Conservation (phyloP, 2,797 vertebrate species). For the Leuciscus waleckii region DNA sequence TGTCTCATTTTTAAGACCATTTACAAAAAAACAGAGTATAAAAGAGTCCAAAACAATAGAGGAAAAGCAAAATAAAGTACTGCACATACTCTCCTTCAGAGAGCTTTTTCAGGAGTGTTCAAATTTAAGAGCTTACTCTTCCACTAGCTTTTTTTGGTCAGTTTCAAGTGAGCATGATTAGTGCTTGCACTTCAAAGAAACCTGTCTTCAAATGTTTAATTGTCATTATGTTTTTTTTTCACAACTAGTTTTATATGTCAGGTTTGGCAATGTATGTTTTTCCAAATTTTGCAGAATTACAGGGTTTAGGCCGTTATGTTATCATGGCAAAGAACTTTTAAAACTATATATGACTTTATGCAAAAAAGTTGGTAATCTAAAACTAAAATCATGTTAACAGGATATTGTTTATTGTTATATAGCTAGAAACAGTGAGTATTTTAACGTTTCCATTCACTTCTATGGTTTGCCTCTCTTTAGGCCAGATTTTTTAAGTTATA, state of each 20-base stretch:
- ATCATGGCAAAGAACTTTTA: no score
- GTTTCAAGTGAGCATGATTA: not conserved
- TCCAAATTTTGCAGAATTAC: no score
- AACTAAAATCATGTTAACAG: no score
- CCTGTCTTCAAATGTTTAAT: not conserved
- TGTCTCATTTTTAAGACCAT: constrained; percentile 7
- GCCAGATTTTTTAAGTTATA: not conserved
- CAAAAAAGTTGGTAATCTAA: no score
- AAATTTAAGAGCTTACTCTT: not conserved
- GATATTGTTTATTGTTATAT: no score
- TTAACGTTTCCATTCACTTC: no score
- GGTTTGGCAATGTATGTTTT: not conserved
- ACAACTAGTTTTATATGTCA: not conserved
- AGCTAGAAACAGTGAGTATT: no score
- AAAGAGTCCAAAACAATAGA: not conserved
- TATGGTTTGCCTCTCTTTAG: not conserved
- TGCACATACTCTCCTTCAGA: not conserved
- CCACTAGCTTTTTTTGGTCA: not conserved
- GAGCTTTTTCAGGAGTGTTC: not conserved
- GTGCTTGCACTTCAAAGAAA: not conserved
- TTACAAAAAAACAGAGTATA: not conserved
- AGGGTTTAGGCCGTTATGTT: no score
- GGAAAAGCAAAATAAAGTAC: not conserved
- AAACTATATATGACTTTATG: no score
- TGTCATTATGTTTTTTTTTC: not conserved